These are phyloP conservation scores for Bombus confusus DNA, from an alignment of 1,140 invertebrate genomes.

Conservation along the genomic window DNA sequence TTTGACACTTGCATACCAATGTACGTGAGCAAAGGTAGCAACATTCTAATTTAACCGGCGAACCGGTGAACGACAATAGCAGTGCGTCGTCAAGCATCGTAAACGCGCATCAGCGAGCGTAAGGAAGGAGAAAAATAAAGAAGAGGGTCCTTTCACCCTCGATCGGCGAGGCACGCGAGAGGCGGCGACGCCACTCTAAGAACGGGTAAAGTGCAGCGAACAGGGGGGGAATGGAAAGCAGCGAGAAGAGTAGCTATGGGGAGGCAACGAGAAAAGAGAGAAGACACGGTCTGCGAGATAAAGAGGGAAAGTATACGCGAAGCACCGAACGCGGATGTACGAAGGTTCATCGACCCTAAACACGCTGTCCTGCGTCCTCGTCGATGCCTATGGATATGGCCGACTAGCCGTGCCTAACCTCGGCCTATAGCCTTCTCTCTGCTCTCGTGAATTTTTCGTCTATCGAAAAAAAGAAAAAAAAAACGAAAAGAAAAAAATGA, in stretches of 20 bases:
- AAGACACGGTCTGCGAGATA: background rate
- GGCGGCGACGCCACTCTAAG: slow-evolving; percentile 22
- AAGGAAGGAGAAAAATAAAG: slow-evolving; percentile 3
- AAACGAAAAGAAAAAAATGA: background rate
- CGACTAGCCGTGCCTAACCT: slow-evolving; percentile 23
- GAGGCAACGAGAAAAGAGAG: slow-evolving; percentile 8
- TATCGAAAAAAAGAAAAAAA: background rate
- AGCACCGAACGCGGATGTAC: slow-evolving; percentile 64
- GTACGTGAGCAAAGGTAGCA: too few species aligned
- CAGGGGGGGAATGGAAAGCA: slow-evolving; percentile 14
- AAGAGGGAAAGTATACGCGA: slow-evolving; percentile 58
- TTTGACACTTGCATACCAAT: too few species aligned
- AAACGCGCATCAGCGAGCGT: background rate
- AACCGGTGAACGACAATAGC: background rate
- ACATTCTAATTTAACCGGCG: background rate
- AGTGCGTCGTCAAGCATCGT: background rate
- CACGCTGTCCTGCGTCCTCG: slow-evolving; percentile 67
- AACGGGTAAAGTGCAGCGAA: background rate
- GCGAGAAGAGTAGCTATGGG: slow-evolving; percentile 12
- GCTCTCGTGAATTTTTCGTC: background rate
- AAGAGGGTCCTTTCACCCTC: slow-evolving; percentile 43
- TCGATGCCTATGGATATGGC: slow-evolving; percentile 55
- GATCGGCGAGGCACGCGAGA: slow-evolving; percentile 31
- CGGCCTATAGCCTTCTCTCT: background rate
- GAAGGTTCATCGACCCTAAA: slow-evolving; percentile 66